phyloP scores from a whole-genome alignment of 2,797 vertebrate genomes.

The Chlorospingus semifuscus region DNA sequence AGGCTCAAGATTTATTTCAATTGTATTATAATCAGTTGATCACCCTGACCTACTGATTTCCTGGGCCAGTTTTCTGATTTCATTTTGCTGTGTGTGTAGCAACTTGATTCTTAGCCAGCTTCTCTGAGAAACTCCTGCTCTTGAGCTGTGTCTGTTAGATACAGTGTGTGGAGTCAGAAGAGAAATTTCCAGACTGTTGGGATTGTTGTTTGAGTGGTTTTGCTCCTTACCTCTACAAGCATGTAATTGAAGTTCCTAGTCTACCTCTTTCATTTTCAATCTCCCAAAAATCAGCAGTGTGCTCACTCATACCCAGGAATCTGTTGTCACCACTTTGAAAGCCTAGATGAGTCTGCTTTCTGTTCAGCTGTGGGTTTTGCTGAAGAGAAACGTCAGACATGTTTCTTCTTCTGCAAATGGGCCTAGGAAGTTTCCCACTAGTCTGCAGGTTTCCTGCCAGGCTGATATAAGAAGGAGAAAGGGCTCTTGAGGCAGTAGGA shows the following conservation, averaged over 20 bases:
- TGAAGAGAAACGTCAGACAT: background rate
- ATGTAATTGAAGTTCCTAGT: background rate
- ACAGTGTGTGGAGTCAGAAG: background rate
- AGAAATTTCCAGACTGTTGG: background rate
- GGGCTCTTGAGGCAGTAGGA: background rate
- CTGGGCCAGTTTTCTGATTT: background rate
- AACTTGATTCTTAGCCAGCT: background rate
- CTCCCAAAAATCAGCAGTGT: background rate
- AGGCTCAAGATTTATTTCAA: background rate
- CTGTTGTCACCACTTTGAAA: background rate
- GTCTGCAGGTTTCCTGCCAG: background rate
- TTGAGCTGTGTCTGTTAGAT: background rate
- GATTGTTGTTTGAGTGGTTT: background rate
- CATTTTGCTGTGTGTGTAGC: fast-evolving
- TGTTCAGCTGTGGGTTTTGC: background rate
- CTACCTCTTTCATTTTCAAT: background rate
- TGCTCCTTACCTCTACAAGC: background rate
- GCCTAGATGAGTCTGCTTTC: background rate
- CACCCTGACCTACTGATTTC: background rate
- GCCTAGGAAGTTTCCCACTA: background rate
- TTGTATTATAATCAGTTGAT: background rate
- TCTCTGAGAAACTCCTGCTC: background rate
- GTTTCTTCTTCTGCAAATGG: background rate
- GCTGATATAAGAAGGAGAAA: background rate
- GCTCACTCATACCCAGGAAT: background rate